phyloP scores from a whole-genome alignment of 2,888 invertebrate genomes.

The Meiosimyza decipiens region DNA sequence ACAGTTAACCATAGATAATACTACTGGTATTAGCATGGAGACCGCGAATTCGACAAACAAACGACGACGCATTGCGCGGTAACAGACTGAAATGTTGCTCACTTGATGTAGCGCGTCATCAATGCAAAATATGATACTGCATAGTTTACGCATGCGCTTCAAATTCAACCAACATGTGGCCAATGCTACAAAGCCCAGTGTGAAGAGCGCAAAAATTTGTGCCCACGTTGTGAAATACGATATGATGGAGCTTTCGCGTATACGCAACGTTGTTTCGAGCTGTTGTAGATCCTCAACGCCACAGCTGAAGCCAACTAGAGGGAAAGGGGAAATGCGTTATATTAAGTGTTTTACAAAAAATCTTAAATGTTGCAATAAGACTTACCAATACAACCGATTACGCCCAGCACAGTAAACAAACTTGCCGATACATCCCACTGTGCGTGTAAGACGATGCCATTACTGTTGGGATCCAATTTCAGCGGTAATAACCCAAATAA shows the following conservation, averaged over 20 bases:
- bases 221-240: constrained; percentile 52
- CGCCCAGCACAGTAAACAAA: constrained; percentile 22
- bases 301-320: constrained; percentile 48
- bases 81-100: constrained; percentile 44
- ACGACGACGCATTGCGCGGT: constrained; percentile 42
- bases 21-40: constrained; percentile 47
- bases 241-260: constrained; percentile 45
- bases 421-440: constrained; percentile 42
- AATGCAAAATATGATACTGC: constrained; percentile 47
- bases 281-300: constrained; percentile 44
- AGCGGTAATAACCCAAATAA: constrained; percentile 52
- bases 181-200: constrained; percentile 45
- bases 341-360: too few species aligned
- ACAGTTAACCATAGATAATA: constrained; percentile 56
- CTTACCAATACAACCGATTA: constrained; percentile 45
- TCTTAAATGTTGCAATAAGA: background rate
- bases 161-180: constrained; percentile 51
- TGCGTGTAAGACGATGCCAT: constrained; percentile 31
- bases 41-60: constrained; percentile 47
- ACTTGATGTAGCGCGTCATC: constrained; percentile 46
- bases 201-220: constrained; percentile 51
- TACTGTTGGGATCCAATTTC: constrained; percentile 34
- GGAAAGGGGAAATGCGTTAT: background rate
- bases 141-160: constrained; percentile 42
- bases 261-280: constrained; percentile 22